These are phyloP conservation scores for Uropsilus gracilis DNA, from an alignment of 2,113 vertebrate species.

Conservation along the genomic window DNA sequence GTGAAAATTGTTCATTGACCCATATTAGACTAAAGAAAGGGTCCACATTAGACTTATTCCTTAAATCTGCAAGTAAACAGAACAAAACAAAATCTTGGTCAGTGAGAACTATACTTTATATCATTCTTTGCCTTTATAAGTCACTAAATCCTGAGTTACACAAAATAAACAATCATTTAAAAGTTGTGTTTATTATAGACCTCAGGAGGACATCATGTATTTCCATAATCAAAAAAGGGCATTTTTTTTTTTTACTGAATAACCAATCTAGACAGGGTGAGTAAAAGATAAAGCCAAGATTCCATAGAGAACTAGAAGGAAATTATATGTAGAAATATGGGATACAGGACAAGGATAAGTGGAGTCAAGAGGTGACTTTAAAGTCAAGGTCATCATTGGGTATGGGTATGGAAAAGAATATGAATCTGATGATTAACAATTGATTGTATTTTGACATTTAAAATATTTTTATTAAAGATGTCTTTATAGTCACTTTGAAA, in stretches of 20 bases:
- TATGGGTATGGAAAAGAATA: no score
- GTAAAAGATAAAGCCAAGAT: no score
- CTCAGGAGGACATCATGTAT: neutral
- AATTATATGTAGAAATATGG: no score
- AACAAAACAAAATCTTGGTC: neutral
- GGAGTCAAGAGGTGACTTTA: no score
- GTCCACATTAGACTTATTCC: neutral
- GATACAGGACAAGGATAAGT: no score
- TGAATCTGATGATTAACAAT: no score
- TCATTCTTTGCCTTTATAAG: neutral
- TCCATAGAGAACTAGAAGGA: no score
- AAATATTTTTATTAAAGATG: no score
- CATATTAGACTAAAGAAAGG: neutral
- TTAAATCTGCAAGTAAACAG: neutral
- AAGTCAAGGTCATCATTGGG: no score
- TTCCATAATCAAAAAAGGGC: constrained; percentile 6
- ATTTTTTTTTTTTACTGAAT: neutral
- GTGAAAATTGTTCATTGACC: neutral
- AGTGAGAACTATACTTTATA: neutral
- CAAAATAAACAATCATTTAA: constrained; percentile 35
- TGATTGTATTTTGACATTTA: no score
- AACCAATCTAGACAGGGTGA: no score
- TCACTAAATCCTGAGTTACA: neutral
- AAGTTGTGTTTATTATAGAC: neutral
- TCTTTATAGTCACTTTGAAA: no score